Evolutionary conservation across 2,888 invertebrate genomes (phyloP), one percentile per base, ranked within the genome.

Genomic region (Griposia aprilina): DNA sequence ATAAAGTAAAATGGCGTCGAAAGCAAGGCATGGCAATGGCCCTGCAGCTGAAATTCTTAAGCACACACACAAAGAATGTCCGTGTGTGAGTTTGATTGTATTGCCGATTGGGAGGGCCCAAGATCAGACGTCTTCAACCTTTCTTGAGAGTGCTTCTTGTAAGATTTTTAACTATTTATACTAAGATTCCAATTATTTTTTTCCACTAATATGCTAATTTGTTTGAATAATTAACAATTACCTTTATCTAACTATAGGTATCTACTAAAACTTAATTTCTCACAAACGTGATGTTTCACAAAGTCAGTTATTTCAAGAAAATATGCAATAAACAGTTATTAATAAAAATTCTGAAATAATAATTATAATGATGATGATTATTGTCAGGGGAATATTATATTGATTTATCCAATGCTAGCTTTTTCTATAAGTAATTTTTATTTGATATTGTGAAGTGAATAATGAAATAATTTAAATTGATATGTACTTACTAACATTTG

Each of bases 1-100:
- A 91, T 89, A 91, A 94, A 95, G 93, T 94, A 96, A 96, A 92
- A 96, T 96, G 96, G 96, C 96, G 95, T 91, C 93, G 92, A 90
- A 92, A 90, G 91, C 90, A 90, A 91, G 91, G 92, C 91, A 91
- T 87, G 90, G 91, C 90, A 90, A 88, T 90, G 90, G 91, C 90
- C 89, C 90, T 93, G 92, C 90, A 91, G 90, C 91, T 91, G 91
- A 94, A 94, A 93, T 94, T 94, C 93, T 93, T 89, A 87, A 87
- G 90, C 95, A 95, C 94, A 94, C 95, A 93, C 90, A 83, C 89
- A 91, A 87, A 92, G 71, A 85, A 75, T 90, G 77, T 87, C 52
- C 13, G 71, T 91, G 93, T 95, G 93, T 94, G 93, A 83, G 93
- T 93, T 88, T 88, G 90, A 91, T 94, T 88, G 87, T 91, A 91